Evolutionary conservation across 2,888 invertebrate genomes (phyloP), one percentile per base, ranked within the genome.

Genomic region (Rhingia campestris): DNA sequence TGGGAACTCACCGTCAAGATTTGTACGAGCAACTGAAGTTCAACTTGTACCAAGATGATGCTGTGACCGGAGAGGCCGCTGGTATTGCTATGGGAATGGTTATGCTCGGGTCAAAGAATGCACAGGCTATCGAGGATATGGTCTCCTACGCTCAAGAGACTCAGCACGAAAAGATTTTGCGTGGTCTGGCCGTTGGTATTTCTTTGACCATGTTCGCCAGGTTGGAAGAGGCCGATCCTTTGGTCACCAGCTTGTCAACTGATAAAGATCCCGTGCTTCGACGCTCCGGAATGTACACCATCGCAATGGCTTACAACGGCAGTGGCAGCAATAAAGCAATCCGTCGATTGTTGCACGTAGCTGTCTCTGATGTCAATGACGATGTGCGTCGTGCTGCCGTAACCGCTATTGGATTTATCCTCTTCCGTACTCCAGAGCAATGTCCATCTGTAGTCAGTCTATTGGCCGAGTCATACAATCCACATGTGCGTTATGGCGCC

Each of bases 61-160:
- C 99, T 0, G 97, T 99, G 0, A 98, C 99, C 32, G 99, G 99
- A 35, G 99, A 99, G 92, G 99, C 99, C 5, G 99, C 99, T 35
- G 99, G 99, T 30, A 96, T 99, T 87, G 98, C 98, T 0, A 99
- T 99, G 98, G 99, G 99, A 56, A 96, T 99, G 94, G 98, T 99
- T 0, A 99, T 99, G 99, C 92, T 99, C 87, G 99, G 99, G 2
- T 98, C 99, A 0, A 96, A 98, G 89, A 95, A 97, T 88, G 94
- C 96, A 0, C 94, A 95, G 81, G 96, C 97, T 3, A 97, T 98
- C 86, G 96, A 97, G 91, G 98, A 98, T 89, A 98, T 98, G 98
- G 97, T 97, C 54, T 96, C 95, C 86, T 97, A 97, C 91, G 96
- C 96, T 4, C 95, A 95, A 89, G 96, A 97, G 89, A 97, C 97